Conservation (phyloP, 2,113 vertebrate genomes). For the Uria lomvia region DNA sequence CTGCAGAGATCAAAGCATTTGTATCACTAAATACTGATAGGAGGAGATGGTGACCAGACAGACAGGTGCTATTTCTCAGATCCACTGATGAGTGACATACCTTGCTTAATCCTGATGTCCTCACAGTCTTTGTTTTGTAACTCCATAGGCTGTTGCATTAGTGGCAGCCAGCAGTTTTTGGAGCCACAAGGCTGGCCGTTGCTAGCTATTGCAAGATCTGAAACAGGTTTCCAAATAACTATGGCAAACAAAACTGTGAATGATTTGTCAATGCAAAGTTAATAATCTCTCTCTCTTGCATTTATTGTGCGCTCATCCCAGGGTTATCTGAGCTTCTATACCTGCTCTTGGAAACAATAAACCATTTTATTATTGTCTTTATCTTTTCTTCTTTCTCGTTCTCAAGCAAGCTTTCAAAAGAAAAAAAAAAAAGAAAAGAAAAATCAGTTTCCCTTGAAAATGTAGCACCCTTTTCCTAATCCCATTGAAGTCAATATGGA, state of each 20-base stretch:
- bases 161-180: background rate
- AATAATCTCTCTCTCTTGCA: slow-evolving; percentile 30
- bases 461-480: background rate
- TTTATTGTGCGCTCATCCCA: slow-evolving; percentile 16
- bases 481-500: background rate
- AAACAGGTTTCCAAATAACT: slow-evolving; percentile 6
- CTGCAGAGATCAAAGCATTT: background rate
- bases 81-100: background rate
- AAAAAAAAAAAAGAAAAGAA: too few relatives aligned
- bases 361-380: slow-evolving; percentile 57
- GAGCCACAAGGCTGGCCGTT: background rate
- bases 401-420: background rate
- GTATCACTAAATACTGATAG: background rate
- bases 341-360: slow-evolving; percentile 48
- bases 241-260: slow-evolving; percentile 45
- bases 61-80: background rate
- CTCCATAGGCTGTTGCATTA: background rate
- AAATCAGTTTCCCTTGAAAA: background rate
- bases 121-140: background rate
- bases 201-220: background rate
- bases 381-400: slow-evolving; percentile 35
- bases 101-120: background rate
- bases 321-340: slow-evolving; percentile 32
- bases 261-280: slow-evolving; percentile 47
- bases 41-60: background rate